Percentiles rank a stretch among this genome's conserved stretches.
phyloP scores from a whole-genome alignment of 2,888 invertebrate species.

The Drosophila aldrichi region DNA sequence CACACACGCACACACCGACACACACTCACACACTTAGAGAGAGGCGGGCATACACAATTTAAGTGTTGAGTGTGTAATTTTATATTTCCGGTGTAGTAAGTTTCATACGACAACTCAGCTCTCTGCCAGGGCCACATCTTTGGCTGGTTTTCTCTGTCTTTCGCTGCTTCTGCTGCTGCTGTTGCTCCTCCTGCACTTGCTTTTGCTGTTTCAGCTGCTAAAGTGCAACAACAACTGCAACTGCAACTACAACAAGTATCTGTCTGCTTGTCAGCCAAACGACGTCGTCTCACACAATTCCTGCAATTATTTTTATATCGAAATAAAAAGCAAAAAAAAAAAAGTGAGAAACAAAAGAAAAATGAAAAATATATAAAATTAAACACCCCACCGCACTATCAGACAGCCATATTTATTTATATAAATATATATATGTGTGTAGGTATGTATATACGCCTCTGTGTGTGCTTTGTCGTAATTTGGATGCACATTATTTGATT shows the following conservation, averaged over 20 bases:
- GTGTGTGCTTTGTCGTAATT: constrained; percentile 73
- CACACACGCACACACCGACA: constrained; percentile 24
- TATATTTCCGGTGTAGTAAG: constrained; percentile 85
- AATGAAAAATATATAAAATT: constrained; percentile 12
- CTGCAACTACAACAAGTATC: constrained; percentile 33
- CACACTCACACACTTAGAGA: constrained; percentile 7
- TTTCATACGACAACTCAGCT: constrained; percentile 75
- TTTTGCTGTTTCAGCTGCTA: constrained; percentile 78
- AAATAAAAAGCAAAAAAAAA: constrained; percentile 48
- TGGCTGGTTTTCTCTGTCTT: constrained; percentile 52
- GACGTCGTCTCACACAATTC: constrained; percentile 72
- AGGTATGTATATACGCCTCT: constrained; percentile 32
- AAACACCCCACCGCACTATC: constrained; percentile 56
- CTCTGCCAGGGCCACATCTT: constrained; percentile 73
- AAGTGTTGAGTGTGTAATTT: constrained; percentile 85
- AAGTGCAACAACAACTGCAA: constrained; percentile 27
- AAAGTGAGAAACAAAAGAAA: constrained; percentile 24
- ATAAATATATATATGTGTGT: constrained; percentile 40
- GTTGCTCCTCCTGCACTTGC: constrained; percentile 26
- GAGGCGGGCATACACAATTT: constrained; percentile 70
- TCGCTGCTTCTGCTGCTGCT: constrained; percentile 21
- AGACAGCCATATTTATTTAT: constrained; percentile 45
- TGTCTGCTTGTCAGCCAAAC: constrained; percentile 49
- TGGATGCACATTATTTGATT: constrained; percentile 77
- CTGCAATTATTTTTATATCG: constrained; percentile 82